phyloP scores from a whole-genome alignment of 1,140 invertebrate species.

The Drosophila orena region DNA sequence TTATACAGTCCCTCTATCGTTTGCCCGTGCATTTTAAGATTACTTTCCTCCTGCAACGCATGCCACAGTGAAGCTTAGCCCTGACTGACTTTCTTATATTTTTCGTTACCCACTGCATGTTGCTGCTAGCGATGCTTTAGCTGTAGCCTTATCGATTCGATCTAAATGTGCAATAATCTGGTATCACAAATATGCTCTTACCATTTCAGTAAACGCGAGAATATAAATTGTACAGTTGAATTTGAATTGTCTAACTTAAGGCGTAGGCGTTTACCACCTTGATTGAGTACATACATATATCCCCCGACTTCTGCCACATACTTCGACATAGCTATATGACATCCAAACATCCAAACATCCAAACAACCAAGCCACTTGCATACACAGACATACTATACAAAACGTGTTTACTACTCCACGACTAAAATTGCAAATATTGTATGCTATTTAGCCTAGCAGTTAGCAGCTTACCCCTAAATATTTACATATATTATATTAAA shows the following conservation, averaged over 20 bases:
- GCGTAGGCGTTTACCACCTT: slow-evolving; percentile 55
- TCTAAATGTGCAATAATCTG: slow-evolving; percentile 47
- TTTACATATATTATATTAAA: slow-evolving; percentile 16
- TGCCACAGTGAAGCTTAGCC: slow-evolving; percentile 24
- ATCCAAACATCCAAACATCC: slow-evolving; percentile 36
- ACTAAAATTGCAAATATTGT: slow-evolving; percentile 27
- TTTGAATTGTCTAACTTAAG: slow-evolving; percentile 66
- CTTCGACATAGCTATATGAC: slow-evolving; percentile 49
- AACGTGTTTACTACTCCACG: background rate
- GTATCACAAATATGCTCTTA: slow-evolving; percentile 60
- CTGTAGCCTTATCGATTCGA: slow-evolving; percentile 1
- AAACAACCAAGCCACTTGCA: slow-evolving; percentile 15
- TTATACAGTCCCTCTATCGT: background rate
- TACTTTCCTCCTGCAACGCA: slow-evolving; percentile 14
- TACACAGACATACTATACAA: slow-evolving; percentile 25
- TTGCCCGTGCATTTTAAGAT: slow-evolving; percentile 1
- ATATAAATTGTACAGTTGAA: slow-evolving; percentile 65
- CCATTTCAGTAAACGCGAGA: slow-evolving; percentile 75
- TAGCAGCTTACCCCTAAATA: slow-evolving; percentile 39
- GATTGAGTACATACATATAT: slow-evolving; percentile 42
- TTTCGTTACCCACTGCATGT: slow-evolving; percentile 10
- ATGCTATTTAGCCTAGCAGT: slow-evolving; percentile 40
- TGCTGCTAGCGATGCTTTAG: slow-evolving; percentile 4
- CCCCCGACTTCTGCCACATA: slow-evolving; percentile 38
- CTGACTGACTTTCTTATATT: slow-evolving; percentile 12